These are phyloP conservation scores for Diachasmimorpha longicaudata DNA, from an alignment of 1,140 invertebrate species.

Conservation along the genomic window DNA sequence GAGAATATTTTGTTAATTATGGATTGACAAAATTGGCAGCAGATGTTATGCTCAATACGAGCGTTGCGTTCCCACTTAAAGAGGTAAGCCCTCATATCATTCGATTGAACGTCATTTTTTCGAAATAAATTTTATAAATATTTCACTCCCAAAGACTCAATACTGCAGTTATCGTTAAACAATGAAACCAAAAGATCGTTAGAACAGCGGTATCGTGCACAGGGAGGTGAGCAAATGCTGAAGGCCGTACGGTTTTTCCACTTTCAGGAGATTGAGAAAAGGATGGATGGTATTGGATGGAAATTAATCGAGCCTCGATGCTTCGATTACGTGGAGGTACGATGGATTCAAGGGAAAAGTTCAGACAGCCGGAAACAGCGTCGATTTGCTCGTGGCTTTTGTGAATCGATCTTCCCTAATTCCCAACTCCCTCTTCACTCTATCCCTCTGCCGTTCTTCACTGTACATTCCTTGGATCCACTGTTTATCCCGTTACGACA, in stretches of 20 bases:
- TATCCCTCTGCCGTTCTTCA: neutral
- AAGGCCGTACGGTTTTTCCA: neutral
- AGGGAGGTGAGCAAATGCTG: too few species aligned
- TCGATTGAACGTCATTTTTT: too few species aligned
- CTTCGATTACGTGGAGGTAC: conserved; percentile 12
- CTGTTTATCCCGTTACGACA: neutral
- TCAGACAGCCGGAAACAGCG: conserved; percentile 9
- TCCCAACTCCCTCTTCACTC: neutral
- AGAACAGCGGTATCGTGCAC: too few species aligned
- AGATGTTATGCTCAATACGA: too few species aligned
- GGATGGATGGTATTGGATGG: neutral
- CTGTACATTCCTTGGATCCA: neutral
- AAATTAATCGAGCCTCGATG: conserved; percentile 15
- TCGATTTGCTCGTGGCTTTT: conserved; percentile 18
- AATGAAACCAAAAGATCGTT: too few species aligned
- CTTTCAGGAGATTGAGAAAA: neutral
- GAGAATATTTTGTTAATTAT: too few species aligned
- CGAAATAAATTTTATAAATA: too few species aligned
- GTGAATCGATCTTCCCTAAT: neutral
- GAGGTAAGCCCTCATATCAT: too few species aligned
- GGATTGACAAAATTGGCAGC: too few species aligned
- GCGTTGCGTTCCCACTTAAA: too few species aligned
- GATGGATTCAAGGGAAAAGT: neutral
- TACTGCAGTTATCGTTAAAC: too few species aligned
- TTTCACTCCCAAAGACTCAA: too few species aligned